Evolutionary conservation across 1,140 invertebrate genomes (phyloP).

Genomic region (Cydia fagiglandana): DNA sequence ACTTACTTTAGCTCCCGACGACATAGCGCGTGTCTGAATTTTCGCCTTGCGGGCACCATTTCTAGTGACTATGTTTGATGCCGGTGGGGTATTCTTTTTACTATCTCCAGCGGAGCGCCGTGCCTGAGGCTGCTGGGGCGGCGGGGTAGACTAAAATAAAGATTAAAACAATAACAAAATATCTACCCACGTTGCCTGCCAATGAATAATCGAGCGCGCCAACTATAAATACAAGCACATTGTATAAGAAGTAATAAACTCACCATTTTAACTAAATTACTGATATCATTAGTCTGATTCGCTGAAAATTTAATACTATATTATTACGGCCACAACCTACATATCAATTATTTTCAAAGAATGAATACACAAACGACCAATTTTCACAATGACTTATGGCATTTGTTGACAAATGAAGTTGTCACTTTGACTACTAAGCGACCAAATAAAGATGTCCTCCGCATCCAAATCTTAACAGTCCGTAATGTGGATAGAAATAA

Average conservation of each 20-base stretch:
- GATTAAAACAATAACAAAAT: slow-evolving; percentile 39
- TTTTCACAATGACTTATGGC: slow-evolving; percentile 22
- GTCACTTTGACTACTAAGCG: slow-evolving; percentile 6
- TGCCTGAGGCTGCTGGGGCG: slow-evolving; percentile 46
- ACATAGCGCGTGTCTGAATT: slow-evolving; percentile 81
- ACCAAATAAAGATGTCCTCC: background rate
- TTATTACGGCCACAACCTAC: slow-evolving; percentile 12
- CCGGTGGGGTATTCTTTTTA: slow-evolving; percentile 63
- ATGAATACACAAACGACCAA: slow-evolving; percentile 23
- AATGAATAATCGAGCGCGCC: slow-evolving; percentile 29
- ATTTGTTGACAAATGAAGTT: slow-evolving; percentile 27
- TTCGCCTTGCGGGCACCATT: slow-evolving; percentile 81
- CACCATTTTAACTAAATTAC: slow-evolving; percentile 22
- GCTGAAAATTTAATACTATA: slow-evolving; percentile 3
- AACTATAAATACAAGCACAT: slow-evolving; percentile 37
- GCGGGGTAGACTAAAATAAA: slow-evolving; percentile 63
- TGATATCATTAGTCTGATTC: slow-evolving; percentile 9
- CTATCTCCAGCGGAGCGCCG: slow-evolving; percentile 61
- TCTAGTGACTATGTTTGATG: slow-evolving; percentile 77
- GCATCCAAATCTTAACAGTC: background rate
- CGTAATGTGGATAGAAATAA: background rate
- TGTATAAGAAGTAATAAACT: background rate
- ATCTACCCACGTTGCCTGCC: slow-evolving; percentile 19
- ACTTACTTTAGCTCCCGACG: slow-evolving; percentile 70
- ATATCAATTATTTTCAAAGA: slow-evolving; percentile 27